Evolutionary conservation across 2,888 invertebrate species (phyloP), one percentile per base, ranked within the genome.

Genomic region (Hirtodrosophila cameraria): DNA sequence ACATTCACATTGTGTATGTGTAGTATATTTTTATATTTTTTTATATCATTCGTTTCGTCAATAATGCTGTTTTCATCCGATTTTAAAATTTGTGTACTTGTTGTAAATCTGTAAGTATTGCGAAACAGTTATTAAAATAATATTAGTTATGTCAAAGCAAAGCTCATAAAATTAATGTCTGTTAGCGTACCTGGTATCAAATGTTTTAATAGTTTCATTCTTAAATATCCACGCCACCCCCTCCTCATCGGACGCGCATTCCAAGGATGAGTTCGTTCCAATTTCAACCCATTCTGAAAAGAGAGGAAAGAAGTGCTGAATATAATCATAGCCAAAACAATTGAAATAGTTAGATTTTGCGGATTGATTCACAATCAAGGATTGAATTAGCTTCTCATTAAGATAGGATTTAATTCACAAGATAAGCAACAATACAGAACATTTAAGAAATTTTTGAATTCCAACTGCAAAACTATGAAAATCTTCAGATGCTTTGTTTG

Each of bases 171-270:
- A 27, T 38, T 38, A 16, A 11, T 13, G 1, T 16, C n/a, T n/a
- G 2, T 4, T 11, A 16, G 11, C 25, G 9, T 46, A 93, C 93
- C 93, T 92, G 67, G 90, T 89, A 57, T 86, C 85, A 63, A 91
- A 90, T 68, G 90, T 90, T 33, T 93, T 92, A 42, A 93, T 90
- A 87, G 93, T 93, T 70, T 90, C 91, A 30, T 92, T 92, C 68
- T 92, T 92, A 53, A 92, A 92, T 33, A 91, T 92, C 94, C 94
- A 94, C 91, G 92, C 92, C 67, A 93, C 91, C 31, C 90, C 89
- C 72, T 92, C 92, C 30, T 89, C 88, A 38, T 92, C 90, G 7
- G 93, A 91, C 74, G 91, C 57, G 79, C 94, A 94, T 66, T 91
- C 91, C 25, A 94, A 85, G 12, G 93, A 91, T 38, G 91, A 87